phyloP scores from a whole-genome alignment of 30 jellyfish, hydroid and myxozoan species.

The Hydra vulgaris region DNA sequence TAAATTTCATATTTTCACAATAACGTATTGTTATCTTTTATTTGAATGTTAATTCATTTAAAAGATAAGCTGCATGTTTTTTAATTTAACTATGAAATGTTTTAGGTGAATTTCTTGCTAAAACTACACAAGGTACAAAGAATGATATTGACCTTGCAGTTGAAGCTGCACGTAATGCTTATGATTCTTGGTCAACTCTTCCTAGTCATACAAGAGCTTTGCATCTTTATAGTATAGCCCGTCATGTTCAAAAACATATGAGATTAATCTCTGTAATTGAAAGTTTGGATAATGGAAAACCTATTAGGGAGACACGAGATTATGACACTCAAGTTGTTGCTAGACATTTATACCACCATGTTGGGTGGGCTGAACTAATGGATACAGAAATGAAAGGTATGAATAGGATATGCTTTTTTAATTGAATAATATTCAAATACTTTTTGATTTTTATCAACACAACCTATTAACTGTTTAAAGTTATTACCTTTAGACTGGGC shows the following conservation, averaged over 20 bases:
- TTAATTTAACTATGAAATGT: no score
- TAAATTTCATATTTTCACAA: no score
- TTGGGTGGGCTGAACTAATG: conserved; percentile 98
- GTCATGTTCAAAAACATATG: conserved; percentile 94
- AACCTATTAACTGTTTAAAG: background rate
- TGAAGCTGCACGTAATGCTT: conserved; percentile 83
- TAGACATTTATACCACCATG: conserved; percentile 94
- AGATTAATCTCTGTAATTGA: conserved; percentile 84
- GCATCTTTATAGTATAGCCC: conserved; percentile 81
- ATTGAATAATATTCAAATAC: background rate
- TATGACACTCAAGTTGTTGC: conserved; percentile 84
- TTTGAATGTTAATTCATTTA: no score
- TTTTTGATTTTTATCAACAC: background rate
- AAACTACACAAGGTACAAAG: conserved; percentile 78
- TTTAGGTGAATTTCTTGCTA: conserved; percentile 79
- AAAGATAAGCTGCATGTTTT: no score
- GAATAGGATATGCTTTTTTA: background rate
- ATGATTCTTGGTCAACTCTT: conserved; percentile 50
- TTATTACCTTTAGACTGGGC: conserved; percentile 55
- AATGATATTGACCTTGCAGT: conserved; percentile 78
- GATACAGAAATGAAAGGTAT: conserved; percentile 94
- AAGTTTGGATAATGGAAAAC: conserved; percentile 91
- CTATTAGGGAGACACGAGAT: conserved; percentile 91
- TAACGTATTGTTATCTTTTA: no score
- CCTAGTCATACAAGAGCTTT: conserved; percentile 76